Base-by-base conservation (phyloP, 2,113 vertebrate species). In the Corythornis cristatus region DNA sequence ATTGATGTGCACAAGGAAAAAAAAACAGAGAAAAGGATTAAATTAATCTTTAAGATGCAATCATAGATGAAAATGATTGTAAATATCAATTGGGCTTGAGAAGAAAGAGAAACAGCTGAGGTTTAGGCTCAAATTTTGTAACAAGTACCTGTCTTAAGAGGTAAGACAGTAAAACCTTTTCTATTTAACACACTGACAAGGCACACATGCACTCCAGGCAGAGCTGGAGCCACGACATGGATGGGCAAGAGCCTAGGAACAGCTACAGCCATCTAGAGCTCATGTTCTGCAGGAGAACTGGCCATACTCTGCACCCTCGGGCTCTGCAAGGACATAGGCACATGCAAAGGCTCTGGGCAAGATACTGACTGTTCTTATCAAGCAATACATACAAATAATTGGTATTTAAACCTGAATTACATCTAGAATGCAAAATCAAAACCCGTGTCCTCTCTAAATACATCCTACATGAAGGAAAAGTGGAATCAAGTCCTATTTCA, bases 21-120 rank as follows among this genome's bases (percentile, higher is more conserved):
- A 46, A 89, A 60, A 15, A 13, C 16, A 54, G 58, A 80, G n/a
- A n/a, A n/a, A n/a, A 91, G 43, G 14, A 85, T 31, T 37, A 75
- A 91, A n/a, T 64, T 46, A 88, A 56, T 20, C 8, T 40, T 73
- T 91, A 60, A 93, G 93, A 28, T 45, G 23, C 25, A 58, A 65
- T 90, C 43, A 48, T 71, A 94, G 29, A 57, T 60, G 14, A 93
- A 79, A 95, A 92, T 74, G 58, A 56, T 64, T 28, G 60, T 46
- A 93, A 92, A 88, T 57, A 74, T 43, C 61, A 61, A 10, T 26
- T 60, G 61, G 75, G n/a, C 15, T 93, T 89, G 58, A 96, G 57
- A 85, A 42, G 5, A 83, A 81, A 51, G 31, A 81, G 18, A 91
- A 88, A 53, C 62, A 53, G 9, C 23, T 57, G 60, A 35, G 8